Evolutionary conservation across 37 sponge, comb jelly and placozoan species (phyloP).

Genomic region (Ephydatia muelleri): DNA sequence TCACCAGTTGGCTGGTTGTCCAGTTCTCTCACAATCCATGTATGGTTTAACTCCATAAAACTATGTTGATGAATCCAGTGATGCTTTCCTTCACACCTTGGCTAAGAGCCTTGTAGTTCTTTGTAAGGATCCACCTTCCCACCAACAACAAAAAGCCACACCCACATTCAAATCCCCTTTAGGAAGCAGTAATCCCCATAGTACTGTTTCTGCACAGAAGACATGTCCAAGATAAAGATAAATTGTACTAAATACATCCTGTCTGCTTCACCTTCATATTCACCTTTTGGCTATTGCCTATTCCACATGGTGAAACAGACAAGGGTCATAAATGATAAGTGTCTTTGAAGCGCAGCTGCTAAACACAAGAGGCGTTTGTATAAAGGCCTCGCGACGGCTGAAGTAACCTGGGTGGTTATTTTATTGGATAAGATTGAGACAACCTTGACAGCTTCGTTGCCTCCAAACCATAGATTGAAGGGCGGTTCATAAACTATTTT

Average conservation of each 20-base stretch:
- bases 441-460: conserved; percentile 1
- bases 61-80: conserved; percentile 84
- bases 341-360: conserved; percentile 1
- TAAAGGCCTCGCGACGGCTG: background rate
- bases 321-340: background rate
- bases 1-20: conserved; percentile 49
- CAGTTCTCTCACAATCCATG: conserved; percentile 55
- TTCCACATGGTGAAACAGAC: conserved; percentile 1
- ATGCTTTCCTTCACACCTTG: conserved; percentile 88
- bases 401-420: background rate
- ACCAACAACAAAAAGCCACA: conserved; percentile 1
- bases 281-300: background rate
- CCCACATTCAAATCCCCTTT: conserved; percentile 1
- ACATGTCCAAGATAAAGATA: conserved; percentile 80
- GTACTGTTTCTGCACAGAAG: conserved; percentile 90
- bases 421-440: background rate
- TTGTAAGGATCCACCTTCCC: conserved; percentile 90
- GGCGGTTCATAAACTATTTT: background rate
- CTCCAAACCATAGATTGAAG: conserved; percentile 1
- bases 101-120: conserved; percentile 94
- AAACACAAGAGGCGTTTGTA: background rate
- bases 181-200: conserved; percentile 60
- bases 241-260: background rate
- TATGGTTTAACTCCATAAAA: conserved; percentile 97
- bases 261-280: background rate